Evolutionary conservation across 2,888 invertebrate genomes (phyloP).

Genomic region (Mythimna loreyi): DNA sequence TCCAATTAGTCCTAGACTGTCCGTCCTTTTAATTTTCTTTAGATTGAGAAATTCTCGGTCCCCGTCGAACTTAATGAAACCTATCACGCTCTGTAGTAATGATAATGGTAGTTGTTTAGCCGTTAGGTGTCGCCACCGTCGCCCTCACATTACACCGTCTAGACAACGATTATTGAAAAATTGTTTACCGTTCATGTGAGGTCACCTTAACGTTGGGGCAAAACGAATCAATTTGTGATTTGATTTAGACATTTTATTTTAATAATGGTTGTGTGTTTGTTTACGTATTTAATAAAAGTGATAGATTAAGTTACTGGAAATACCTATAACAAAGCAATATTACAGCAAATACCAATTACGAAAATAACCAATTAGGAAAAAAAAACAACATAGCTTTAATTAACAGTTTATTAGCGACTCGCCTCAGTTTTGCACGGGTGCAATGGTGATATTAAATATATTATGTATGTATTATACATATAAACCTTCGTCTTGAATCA

Average conservation of each 20-base stretch:
- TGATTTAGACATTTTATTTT: constrained; percentile 45
- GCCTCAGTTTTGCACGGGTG: no score
- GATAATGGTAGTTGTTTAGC: constrained; percentile 58
- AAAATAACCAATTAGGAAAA: no score
- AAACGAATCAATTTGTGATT: constrained; percentile 52
- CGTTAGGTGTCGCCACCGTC: constrained; percentile 64
- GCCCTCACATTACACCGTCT: constrained; percentile 74
- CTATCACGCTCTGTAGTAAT: constrained; percentile 56
- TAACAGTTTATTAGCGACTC: no score
- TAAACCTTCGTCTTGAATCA: no score
- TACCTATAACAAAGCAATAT: background rate
- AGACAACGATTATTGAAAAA: constrained; percentile 73
- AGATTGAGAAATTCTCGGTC: constrained; percentile 41
- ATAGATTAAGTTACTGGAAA: background rate
- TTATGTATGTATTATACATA: no score
- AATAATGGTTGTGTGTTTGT: background rate
- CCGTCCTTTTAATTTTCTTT: constrained; percentile 38
- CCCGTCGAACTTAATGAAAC: constrained; percentile 47
- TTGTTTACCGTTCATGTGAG: constrained; percentile 66
- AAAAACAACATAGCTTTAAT: no score
- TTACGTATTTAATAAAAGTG: background rate
- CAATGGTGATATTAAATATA: no score
- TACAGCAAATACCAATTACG: no score
- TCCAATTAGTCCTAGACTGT: constrained; percentile 32
- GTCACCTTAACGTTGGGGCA: constrained; percentile 53